These are phyloP conservation scores for Spatula versicolor DNA, from an alignment of 2,797 vertebrate genomes.

Conservation along the genomic window DNA sequence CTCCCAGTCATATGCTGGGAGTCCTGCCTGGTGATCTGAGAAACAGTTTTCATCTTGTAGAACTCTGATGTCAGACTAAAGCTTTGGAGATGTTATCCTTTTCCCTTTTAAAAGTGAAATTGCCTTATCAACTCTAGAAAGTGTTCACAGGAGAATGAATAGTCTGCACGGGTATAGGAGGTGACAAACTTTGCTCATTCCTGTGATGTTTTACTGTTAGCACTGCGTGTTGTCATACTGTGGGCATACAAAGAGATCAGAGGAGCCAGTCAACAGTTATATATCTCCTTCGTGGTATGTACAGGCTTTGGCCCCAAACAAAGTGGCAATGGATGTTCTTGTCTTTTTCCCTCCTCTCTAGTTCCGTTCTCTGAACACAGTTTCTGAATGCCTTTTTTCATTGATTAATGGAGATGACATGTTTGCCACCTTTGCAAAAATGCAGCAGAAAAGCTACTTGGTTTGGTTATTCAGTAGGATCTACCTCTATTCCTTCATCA, in stretches of 20 bases:
- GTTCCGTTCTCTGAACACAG: slow-evolving; percentile 91
- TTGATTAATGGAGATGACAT: slow-evolving; percentile 96
- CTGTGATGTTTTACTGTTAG: not conserved
- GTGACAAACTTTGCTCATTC: not conserved
- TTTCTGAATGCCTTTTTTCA: slow-evolving; percentile 94
- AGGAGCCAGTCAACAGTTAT: not conserved
- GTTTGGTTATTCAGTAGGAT: slow-evolving; percentile 95
- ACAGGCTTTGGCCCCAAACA: not conserved
- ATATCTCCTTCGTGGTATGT: not conserved
- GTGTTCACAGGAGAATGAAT: not conserved
- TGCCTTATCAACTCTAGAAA: not conserved
- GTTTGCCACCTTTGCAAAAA: slow-evolving; percentile 90
- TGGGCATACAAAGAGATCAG: not conserved
- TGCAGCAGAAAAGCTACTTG: slow-evolving; percentile 88
- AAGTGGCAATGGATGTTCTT: not conserved
- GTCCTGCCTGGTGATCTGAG: not conserved
- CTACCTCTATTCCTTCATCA: slow-evolving; percentile 96
- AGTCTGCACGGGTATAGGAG: not conserved
- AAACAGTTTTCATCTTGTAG: slow-evolving; percentile 18
- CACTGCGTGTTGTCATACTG: not conserved
- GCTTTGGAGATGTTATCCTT: not conserved
- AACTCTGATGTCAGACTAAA: not conserved
- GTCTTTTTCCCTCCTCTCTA: slow-evolving; percentile 60
- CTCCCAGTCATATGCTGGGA: slow-evolving; percentile 43
- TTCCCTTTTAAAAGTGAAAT: not conserved